phyloP scores from a whole-genome alignment of 2,888 invertebrate genomes.

The Actias luna region DNA sequence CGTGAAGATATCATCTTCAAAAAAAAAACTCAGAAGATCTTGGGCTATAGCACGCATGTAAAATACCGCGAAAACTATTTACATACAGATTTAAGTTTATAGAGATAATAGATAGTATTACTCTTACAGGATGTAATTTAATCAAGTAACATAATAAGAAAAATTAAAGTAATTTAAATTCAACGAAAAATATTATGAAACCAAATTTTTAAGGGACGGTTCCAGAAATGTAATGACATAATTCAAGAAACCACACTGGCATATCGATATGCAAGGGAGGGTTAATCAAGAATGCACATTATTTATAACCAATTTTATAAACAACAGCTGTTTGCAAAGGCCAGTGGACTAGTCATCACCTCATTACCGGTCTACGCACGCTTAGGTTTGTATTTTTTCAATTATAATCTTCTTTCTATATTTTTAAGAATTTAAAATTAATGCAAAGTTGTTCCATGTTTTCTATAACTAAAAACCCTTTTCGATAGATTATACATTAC shows the following conservation, averaged over 20 bases:
- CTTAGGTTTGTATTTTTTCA: slow-evolving; percentile 57
- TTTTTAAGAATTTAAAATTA: slow-evolving; percentile 31
- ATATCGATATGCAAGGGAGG: slow-evolving; percentile 42
- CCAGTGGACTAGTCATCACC: slow-evolving; percentile 45
- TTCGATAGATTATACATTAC: background rate
- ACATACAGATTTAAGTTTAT: background rate
- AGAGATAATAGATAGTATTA: no score
- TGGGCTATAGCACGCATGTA: background rate
- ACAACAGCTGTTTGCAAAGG: slow-evolving; percentile 69
- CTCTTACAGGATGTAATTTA: no score
- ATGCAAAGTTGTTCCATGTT: background rate
- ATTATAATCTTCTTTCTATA: slow-evolving; percentile 49
- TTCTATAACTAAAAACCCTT: background rate
- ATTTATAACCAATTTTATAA: slow-evolving; percentile 54
- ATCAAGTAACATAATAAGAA: no score
- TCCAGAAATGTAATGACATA: slow-evolving; percentile 36
- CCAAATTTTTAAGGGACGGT: background rate
- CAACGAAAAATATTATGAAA: background rate
- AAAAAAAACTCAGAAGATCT: background rate
- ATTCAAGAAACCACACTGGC: slow-evolving; percentile 43
- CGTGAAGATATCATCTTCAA: background rate
- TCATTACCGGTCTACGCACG: slow-evolving; percentile 49
- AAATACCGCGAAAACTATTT: no score
- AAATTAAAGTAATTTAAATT: no score
- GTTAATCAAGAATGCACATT: slow-evolving; percentile 46